Conservation (phyloP, 2,113 vertebrate species). For the Dissostichus mawsoni region DNA sequence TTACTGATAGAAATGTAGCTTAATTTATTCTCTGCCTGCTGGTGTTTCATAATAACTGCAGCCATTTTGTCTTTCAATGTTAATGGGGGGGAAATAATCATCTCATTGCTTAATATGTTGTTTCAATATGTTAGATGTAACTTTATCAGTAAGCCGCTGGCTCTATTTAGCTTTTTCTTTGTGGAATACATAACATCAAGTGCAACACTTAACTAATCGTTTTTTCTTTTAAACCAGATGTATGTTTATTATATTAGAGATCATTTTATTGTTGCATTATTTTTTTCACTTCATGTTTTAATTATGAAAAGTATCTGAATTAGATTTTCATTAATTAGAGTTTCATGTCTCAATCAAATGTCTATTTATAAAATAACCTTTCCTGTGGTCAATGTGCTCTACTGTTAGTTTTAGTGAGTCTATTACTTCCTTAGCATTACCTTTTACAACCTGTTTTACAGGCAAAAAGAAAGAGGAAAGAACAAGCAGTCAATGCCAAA, state of each 20-base stretch:
- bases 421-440: constrained; percentile 80
- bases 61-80: constrained; percentile 66
- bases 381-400: constrained; percentile 27
- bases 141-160: constrained; percentile 35
- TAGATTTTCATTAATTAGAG: constrained; percentile 1
- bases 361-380: background rate
- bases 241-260: background rate
- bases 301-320: background rate
- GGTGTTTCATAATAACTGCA: constrained; percentile 67
- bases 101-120: constrained; percentile 33
- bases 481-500: constrained; percentile 96
- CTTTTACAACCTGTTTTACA: constrained; percentile 86
- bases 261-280: background rate
- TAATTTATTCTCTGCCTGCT: constrained; percentile 78
- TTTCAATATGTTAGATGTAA: constrained; percentile 45
- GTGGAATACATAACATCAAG: background rate
- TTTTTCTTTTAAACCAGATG: background rate
- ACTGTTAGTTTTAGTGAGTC: constrained; percentile 76
- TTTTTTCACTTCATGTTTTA: constrained; percentile 5
- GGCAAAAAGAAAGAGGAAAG: constrained; percentile 97
- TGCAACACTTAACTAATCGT: background rate
- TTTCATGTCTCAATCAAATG: background rate
- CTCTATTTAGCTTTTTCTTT: constrained; percentile 4
- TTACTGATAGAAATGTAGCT: constrained; percentile 78
- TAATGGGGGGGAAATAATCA: constrained; percentile 67